These are phyloP conservation scores for Harpagoxenus sublaevis DNA, from an alignment of 2,888 invertebrate species.

Conservation along the genomic window DNA sequence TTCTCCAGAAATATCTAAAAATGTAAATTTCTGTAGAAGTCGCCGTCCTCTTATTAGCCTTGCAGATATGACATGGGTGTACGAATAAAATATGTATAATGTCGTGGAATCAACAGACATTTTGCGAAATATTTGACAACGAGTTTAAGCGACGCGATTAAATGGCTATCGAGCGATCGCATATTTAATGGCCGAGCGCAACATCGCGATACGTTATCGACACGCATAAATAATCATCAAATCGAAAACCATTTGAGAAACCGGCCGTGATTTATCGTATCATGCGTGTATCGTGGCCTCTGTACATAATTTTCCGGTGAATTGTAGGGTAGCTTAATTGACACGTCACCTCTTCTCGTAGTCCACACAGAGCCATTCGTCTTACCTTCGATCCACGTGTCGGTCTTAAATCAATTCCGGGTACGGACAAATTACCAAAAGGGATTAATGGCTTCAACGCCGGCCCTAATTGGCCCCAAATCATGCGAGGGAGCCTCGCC, in stretches of 20 bases:
- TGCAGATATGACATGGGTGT: background rate
- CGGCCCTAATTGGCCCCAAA: slow-evolving; percentile 75
- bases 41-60: background rate
- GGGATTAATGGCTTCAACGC: slow-evolving; percentile 75
- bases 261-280: slow-evolving; percentile 67
- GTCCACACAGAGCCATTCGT: slow-evolving; percentile 69
- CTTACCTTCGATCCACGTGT: slow-evolving; percentile 74
- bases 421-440: slow-evolving; percentile 76
- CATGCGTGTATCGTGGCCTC: slow-evolving; percentile 41
- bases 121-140: background rate
- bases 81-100: background rate
- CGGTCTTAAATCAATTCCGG: slow-evolving; percentile 78
- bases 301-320: slow-evolving; percentile 66
- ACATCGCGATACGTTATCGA: slow-evolving; percentile 28
- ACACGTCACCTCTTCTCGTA: slow-evolving; percentile 75
- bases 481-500: slow-evolving; percentile 58
- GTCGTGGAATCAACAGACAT: background rate
- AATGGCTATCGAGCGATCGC: slow-evolving; percentile 34
- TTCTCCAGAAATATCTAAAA: background rate
- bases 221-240: slow-evolving; percentile 67
- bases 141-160: slow-evolving; percentile 24
- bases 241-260: slow-evolving; percentile 58
- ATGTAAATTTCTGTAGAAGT: background rate
- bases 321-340: slow-evolving; percentile 77
- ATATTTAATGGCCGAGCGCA: background rate